Conservation (phyloP, 2,113 vertebrate species). For the Sturnira hondurensis region DNA sequence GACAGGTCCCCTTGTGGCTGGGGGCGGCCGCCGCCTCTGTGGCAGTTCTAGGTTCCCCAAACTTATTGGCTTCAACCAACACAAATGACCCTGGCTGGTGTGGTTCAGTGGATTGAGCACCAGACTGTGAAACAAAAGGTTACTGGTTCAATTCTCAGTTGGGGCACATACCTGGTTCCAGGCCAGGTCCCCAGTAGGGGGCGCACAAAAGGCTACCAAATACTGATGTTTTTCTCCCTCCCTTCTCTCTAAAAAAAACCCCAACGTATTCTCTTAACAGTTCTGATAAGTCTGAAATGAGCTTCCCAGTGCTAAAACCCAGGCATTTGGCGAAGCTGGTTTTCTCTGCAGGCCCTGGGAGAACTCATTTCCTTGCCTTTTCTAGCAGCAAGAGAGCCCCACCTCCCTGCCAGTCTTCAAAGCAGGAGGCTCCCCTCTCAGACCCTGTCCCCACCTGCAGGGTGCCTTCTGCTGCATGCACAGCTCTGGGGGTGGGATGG, state of each 20-base stretch:
- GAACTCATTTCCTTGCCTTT: background rate
- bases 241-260: too few relatives aligned
- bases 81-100: too few relatives aligned
- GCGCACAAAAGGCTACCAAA: too few relatives aligned
- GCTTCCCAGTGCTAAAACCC: background rate
- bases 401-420: background rate
- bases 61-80: background rate
- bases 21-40: rapidly evolving
- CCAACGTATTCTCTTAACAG: background rate
- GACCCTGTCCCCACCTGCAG: background rate
- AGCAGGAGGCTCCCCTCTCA: background rate
- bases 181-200: too few relatives aligned
- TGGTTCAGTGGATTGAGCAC: too few relatives aligned
- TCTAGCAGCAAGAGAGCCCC: background rate
- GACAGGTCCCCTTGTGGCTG: background rate
- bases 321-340: background rate
- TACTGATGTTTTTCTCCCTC: too few relatives aligned
- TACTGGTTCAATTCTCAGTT: too few relatives aligned
- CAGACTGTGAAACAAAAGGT: too few relatives aligned
- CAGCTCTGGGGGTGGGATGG: background rate
- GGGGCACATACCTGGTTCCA: too few relatives aligned
- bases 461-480: background rate
- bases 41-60: background rate
- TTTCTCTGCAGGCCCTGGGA: background rate
- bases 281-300: background rate